Evolutionary conservation across 2,797 vertebrate species (phyloP), one percentile per base, ranked within the genome.

Genomic region (Takifugu rubripes): DNA sequence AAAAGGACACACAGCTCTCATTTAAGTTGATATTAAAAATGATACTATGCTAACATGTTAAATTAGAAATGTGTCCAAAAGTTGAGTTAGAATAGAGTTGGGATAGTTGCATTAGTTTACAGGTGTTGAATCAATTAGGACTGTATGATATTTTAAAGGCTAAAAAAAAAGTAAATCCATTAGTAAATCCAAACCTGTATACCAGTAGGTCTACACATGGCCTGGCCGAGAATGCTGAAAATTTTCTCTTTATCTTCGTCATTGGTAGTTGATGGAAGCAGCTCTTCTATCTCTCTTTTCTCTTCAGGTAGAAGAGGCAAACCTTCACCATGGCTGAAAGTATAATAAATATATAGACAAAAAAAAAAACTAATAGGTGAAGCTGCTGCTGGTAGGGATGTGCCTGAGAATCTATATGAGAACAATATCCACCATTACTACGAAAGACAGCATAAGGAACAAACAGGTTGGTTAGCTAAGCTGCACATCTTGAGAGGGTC

Each of bases 141-240:
- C 17, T 17, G 17, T n/a, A 5, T 5, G n/a, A 46, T 46, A 46
- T 46, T 46, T 46, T 46, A 46, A 40, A 40, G 36, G 36, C 15
- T 46, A n/a, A 6, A 46, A 44, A 6, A 5, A 11, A 14, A n/a
- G n/a, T n/a, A n/a, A n/a, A n/a, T n/a, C n/a, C n/a, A n/a, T 14
- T 14, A 47, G 36, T 3, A 24, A 26, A 36, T 2, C 42, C 15
- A 14, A 60, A 94, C 97, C 92, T 99, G 97, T 83, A 99, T 97
- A 25, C 97, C 97, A 3, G 97, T 95, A 4, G 96, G 95, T 16
- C 95, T 92, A 86, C 97, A 99, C 84, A 98, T 95, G 48, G 96
- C 97, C 78, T 99, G 97, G n/a, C 97, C 96, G 24, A 99, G 93
- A 64, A 99, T 98, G 56, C 94, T 93, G 71, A 95, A 99, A 66